These are phyloP conservation scores for Psilopogon haemacephalus DNA, from an alignment of 2,113 vertebrate species.

Conservation along the genomic window DNA sequence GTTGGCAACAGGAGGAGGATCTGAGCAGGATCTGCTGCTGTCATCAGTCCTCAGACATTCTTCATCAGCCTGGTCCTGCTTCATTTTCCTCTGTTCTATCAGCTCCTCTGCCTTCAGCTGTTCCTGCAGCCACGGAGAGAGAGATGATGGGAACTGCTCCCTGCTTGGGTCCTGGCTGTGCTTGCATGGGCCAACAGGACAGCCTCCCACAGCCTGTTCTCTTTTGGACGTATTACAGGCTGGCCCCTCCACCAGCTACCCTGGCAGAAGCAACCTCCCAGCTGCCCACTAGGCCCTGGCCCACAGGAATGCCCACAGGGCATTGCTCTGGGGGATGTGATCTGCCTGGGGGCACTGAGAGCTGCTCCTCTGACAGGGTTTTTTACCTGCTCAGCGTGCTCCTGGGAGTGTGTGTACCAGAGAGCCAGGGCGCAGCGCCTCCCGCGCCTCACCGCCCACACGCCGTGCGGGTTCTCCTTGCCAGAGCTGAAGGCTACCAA, in stretches of 20 bases:
- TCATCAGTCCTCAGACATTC: background rate
- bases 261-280: background rate
- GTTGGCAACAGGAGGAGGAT: background rate
- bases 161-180: background rate
- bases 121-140: slow-evolving; percentile 57
- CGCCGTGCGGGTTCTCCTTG: slow-evolving; percentile 91
- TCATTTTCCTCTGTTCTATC: slow-evolving; percentile 16
- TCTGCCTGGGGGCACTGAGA: background rate
- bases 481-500: slow-evolving; percentile 93
- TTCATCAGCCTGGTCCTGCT: background rate
- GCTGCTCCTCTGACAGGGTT: background rate
- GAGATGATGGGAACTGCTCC: background rate
- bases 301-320: background rate
- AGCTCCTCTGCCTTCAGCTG: slow-evolving; percentile 70
- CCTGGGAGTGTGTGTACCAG: slow-evolving; percentile 90
- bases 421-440: slow-evolving; percentile 88
- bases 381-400: slow-evolving; percentile 90
- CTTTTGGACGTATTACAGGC: background rate
- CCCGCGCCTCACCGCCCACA: slow-evolving; percentile 86
- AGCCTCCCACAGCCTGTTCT: background rate
- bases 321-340: background rate
- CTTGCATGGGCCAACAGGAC: background rate
- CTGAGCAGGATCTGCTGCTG: slow-evolving; percentile 34
- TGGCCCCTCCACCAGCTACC: background rate
- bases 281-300: background rate